A percentile compares a stretch with the other conserved stretches of the same genome.
phyloP scores from a whole-genome alignment of 2,113 vertebrate species.

The Laticauda colubrina region DNA sequence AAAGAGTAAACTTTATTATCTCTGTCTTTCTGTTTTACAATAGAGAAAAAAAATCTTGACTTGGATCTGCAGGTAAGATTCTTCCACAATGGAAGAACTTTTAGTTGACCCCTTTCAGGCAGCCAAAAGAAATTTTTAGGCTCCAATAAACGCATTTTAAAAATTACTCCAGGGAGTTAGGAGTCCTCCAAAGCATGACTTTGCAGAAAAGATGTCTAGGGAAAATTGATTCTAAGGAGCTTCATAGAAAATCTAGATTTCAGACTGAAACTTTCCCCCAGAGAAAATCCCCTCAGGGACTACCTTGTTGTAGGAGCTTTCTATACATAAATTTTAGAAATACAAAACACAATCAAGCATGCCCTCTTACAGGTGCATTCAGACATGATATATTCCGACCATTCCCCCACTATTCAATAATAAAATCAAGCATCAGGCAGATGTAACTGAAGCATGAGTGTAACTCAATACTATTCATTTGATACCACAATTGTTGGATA shows the following conservation, averaged over 20 bases:
- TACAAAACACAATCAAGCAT: neutral
- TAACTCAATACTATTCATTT: neutral
- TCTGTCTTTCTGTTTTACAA: neutral
- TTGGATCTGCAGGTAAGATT: neutral
- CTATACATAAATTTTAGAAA: neutral
- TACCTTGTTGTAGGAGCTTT: neutral
- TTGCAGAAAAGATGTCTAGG: neutral
- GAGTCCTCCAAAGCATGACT: neutral
- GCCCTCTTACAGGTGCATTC: neutral
- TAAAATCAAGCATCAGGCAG: neutral
- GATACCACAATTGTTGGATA: neutral
- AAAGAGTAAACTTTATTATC: neutral
- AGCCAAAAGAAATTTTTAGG: neutral
- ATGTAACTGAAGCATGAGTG: neutral
- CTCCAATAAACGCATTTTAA: neutral
- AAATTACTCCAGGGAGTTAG: neutral
- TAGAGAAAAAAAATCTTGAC: neutral
- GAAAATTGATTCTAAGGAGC: neutral
- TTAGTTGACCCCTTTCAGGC: neutral
- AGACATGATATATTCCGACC: neutral
- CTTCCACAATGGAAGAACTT: neutral
- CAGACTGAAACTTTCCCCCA: no score
- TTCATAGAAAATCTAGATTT: neutral
- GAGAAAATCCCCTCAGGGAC: neutral
- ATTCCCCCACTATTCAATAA: neutral